Conservation (phyloP, 2,113 vertebrate genomes). For the Pionites leucogaster region DNA sequence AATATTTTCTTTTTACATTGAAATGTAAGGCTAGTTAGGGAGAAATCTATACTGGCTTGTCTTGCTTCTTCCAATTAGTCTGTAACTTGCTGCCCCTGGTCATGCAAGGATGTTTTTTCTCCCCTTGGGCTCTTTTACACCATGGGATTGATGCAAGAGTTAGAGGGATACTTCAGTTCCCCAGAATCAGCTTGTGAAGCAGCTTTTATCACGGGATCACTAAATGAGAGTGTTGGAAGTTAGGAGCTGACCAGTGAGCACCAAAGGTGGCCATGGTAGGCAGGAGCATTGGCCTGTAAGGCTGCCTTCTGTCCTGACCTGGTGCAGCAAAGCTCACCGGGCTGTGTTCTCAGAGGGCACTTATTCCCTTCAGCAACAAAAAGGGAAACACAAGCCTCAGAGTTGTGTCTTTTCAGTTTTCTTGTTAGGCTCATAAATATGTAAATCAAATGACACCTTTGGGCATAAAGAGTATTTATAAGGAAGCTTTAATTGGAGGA, state of each 20-base stretch:
- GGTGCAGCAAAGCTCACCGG: background rate
- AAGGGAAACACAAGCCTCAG: background rate
- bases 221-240: fast-evolving
- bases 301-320: fast-evolving
- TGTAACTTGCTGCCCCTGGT: background rate
- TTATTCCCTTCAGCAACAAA: background rate
- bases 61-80: background rate
- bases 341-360: background rate
- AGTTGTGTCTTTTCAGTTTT: background rate
- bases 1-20: background rate
- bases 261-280: background rate
- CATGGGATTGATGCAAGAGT: background rate
- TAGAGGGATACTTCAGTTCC: background rate
- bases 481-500: background rate
- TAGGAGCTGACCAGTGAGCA: background rate
- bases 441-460: background rate
- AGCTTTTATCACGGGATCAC: background rate
- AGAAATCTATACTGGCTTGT: background rate
- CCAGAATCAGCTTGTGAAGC: background rate
- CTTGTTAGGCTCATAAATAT: background rate
- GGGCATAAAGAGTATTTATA: background rate
- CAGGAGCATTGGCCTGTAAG: fast-evolving
- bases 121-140: background rate
- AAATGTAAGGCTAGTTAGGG: background rate
- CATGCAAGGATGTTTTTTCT: background rate